Evolutionary conservation across 1,140 invertebrate species (phyloP).

Genomic region (Tyrophagus putrescentiae): DNA sequence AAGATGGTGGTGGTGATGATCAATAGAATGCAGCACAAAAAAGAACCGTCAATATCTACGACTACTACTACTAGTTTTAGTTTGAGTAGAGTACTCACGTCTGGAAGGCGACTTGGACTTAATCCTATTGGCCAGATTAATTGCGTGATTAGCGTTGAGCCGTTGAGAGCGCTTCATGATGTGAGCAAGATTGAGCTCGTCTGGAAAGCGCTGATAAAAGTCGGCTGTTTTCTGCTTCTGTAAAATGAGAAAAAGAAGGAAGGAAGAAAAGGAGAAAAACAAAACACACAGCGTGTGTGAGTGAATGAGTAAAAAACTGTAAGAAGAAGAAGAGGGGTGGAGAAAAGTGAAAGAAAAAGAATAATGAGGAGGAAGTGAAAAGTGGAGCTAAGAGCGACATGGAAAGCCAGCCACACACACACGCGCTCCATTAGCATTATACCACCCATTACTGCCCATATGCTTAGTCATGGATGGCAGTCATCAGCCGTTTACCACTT

Average conservation of each 20-base stretch:
- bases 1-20: no score
- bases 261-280: constrained; percentile 2
- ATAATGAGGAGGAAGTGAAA: constrained; percentile 1
- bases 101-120: constrained; percentile 25
- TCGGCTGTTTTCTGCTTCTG: constrained; percentile 47
- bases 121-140: constrained; percentile 27
- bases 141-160: constrained; percentile 28
- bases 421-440: not conserved
- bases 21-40: no score
- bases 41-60: no score
- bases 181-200: constrained; percentile 30
- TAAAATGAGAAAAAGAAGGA: constrained; percentile 3
- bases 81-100: constrained; percentile 20
- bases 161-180: constrained; percentile 28
- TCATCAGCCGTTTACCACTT: no score
- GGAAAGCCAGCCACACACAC: not conserved
- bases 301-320: no score
- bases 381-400: not conserved
- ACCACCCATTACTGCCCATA: no score
- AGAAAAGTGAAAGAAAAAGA: not conserved
- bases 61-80: no score
- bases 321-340: constrained; percentile 1
- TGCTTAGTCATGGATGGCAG: no score
- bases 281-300: no score
- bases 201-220: constrained; percentile 47